Evolutionary conservation across 2,113 vertebrate species (phyloP), one percentile per base, ranked within the genome.

Genomic region (Jacana jacana): DNA sequence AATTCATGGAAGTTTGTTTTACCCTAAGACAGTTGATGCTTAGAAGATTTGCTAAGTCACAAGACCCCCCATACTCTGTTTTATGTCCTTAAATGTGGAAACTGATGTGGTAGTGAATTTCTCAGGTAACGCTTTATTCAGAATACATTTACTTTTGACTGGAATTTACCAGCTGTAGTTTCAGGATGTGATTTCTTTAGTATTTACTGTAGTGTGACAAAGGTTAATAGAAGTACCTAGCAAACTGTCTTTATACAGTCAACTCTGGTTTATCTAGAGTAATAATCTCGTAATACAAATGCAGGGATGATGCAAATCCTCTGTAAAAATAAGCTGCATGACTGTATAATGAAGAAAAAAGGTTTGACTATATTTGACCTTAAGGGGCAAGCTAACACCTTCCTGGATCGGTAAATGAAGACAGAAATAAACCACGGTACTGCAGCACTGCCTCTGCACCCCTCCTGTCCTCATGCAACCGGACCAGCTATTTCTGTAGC

Each of bases 151-250:
- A 28, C 11, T 81, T 81, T 81, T 37, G 69, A 13, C 19, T 86
- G 91, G 69, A 84, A 89, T 95, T 93, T 94, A 19, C 39, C 73
- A 37, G 63, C 80, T 86, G 46, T 39, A 72, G 28, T 91, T 96
- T 93, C 65, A 76, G 73, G 39, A 60, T 68, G 39, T 57, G 71
- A 72, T 86, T 81, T 78, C 44, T 88, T 83, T 33, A 63, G 39
- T 73, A 79, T 90, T 91, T 95, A 83, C 65, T 68, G 42, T 75
- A 86, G 18, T 86, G 48, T 70, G 49, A 63, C 46, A 65, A 95
- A 97, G n/a, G 66, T 89, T 95, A 94, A 89, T 77, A 88, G 71
- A 91, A 89, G 17, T 77, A 83, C 40, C 51, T 86, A 78, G 90
- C 22, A 44, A 75, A 64, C 24, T 60, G 24, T 51, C 51, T 86